phyloP scores from a whole-genome alignment of 2,888 invertebrate species.

The Microctonus brassicae region DNA sequence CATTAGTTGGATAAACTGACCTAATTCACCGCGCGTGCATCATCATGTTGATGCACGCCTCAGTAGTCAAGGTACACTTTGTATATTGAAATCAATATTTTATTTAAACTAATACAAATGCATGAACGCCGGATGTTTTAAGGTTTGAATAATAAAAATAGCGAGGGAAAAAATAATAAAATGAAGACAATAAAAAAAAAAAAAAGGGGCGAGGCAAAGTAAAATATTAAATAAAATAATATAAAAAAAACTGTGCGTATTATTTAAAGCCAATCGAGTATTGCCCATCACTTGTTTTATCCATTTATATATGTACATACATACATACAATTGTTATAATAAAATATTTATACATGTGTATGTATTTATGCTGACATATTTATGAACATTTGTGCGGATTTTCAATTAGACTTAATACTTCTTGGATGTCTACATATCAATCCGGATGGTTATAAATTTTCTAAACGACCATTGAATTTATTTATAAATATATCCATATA shows the following conservation, averaged over 20 bases:
- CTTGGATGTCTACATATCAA: constrained; percentile 65
- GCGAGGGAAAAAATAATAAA: neutral
- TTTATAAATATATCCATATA: neutral
- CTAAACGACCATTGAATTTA: constrained; percentile 44
- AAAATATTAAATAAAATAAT: too few relatives aligned
- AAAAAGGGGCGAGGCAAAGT: too few relatives aligned
- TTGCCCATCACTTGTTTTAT: too few relatives aligned
- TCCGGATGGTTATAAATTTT: constrained; percentile 62
- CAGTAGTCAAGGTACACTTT: neutral
- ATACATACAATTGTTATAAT: too few relatives aligned
- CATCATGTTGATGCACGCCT: constrained; percentile 8
- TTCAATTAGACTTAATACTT: constrained; percentile 67
- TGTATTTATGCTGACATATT: constrained; percentile 23
- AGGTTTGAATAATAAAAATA: neutral
- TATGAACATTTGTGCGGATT: constrained; percentile 50
- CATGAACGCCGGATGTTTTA: neutral
- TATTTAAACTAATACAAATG: neutral
- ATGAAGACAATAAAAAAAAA: neutral
- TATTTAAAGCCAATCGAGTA: too few relatives aligned
- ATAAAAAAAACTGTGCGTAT: too few relatives aligned
- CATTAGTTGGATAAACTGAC: constrained; percentile 66
- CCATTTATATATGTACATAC: too few relatives aligned
- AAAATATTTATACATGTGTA: too few relatives aligned
- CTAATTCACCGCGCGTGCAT: constrained; percentile 55
- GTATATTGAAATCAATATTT: neutral